Evolutionary conservation across 92 coral and sea anemone species (phyloP), one percentile per base, ranked within the genome.

Genomic region (Metridium senile): DNA sequence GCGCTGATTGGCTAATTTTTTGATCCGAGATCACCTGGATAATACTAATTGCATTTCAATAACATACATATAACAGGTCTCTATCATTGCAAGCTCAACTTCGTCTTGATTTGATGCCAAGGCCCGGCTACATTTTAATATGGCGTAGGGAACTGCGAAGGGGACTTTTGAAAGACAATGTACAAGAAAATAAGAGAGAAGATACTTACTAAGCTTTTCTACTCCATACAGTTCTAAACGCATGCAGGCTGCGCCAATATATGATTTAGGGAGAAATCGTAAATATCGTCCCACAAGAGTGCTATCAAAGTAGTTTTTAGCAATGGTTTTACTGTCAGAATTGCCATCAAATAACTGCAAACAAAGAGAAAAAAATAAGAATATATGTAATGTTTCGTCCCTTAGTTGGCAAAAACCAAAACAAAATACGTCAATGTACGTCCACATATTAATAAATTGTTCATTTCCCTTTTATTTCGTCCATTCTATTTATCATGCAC

Each of bases 201-300:
- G 59, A 11, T 3, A 28, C 39, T 63, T 63, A 28, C 69, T 31
- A 1, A 1, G 20, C 17, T 51, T 20, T 26, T 47, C 39, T 18
- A 71, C 65, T 52, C 76, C 76, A 52, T 27, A 71, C 16, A 71
- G 29, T 34, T 71, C 76, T 28, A 33, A 35, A 10, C 76, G 46
- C 18, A 71, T 26, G 34, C 76, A 71, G 1, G 65, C 11, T 21
- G 65, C 63, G 29, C 76, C 76, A n/a, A 52, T 17, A 21, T 11
- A 57, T 2, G 63, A 16, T 23, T 47, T 71, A 9, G 76, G 76
- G 47, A 71, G 23, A 22, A 71, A 1, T 52, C 76, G 61, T 27
- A 71, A 25, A 28, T 33, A 57, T 49, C 65, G 26, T 9, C 17
- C 33, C 11, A 26, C 34, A 4, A 21, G 63, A 19, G 32, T 21